Evolutionary conservation across 1,140 invertebrate genomes (phyloP), one percentile per base, ranked within the genome.

Genomic region (Plutomurus gul): DNA sequence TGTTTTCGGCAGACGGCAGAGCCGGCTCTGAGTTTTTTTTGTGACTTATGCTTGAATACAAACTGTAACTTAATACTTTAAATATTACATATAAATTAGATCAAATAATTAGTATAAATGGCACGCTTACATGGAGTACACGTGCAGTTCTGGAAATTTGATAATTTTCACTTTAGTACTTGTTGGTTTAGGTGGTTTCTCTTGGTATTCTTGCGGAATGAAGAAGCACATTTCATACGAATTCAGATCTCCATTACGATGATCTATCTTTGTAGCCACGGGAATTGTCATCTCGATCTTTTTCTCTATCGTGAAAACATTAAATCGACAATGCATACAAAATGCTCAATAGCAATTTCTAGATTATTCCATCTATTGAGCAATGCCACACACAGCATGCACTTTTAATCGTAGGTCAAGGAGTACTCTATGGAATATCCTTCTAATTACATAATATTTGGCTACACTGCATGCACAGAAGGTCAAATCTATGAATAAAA

Each of bases 171-270:
- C 85, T 8, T 84, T 81, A 7, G 82, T 40, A 36, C 84, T 84
- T 16, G 71, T 84, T 1, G 87, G 86, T 75, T 83, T 78, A 20
- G 86, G 86, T 3, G 87, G 85, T 51, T 84, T 80, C 2, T 56
- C n/a, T 81, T 86, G 85, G 56, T 83, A 73, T 18, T 79, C 79
- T 8, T 79, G 37, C 11, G 85, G 86, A 22, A 87, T 81, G 79
- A 84, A 86, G 78, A 87, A 87, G 30, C 86, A 87, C 39, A 87
- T 85, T 16, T 85, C 85, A 82, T 87, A 87, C 16, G 83, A 84
- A 76, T 80, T 86, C 39, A 80, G 20, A 22, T 84, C 79, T 20
- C 82, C 82, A 40, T 84, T 82, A 4, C 78, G 77, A 36, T 84
- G 77, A 65, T 84, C 77, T 11, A 84, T 77, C 60, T 78, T 73